Evolutionary conservation across 2,797 vertebrate genomes (phyloP).

Genomic region (Microhierax caerulescens): DNA sequence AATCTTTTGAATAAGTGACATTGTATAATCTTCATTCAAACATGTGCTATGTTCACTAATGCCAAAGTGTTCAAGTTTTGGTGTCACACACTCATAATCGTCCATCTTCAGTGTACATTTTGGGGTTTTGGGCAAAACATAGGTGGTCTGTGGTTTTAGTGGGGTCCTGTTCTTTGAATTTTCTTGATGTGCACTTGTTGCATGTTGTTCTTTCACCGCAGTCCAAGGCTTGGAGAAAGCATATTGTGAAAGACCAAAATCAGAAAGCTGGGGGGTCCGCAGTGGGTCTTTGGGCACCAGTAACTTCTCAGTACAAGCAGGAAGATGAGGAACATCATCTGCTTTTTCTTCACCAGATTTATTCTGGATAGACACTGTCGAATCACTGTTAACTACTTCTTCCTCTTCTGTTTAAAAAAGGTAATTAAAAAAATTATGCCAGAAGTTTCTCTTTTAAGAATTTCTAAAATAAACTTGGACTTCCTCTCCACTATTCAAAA

Average conservation of each 20-base stretch:
- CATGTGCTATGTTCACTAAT: constrained; percentile 85
- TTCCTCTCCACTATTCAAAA: not conserved
- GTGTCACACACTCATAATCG: constrained; percentile 79
- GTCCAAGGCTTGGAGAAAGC: constrained; percentile 73
- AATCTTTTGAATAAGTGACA: constrained; percentile 82
- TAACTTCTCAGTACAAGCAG: not conserved
- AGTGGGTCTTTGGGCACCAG: constrained; percentile 39
- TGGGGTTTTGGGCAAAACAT: constrained; percentile 76
- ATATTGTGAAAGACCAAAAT: constrained; percentile 89
- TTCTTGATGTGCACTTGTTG: not conserved
- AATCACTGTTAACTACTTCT: not conserved
- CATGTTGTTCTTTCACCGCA: not conserved
- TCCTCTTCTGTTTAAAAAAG: constrained; percentile 27
- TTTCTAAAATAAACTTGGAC: not conserved
- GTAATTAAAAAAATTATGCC: not conserved
- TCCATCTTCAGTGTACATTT: constrained; percentile 83
- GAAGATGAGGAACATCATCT: not conserved
- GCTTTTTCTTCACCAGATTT: not conserved
- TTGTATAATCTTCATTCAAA: constrained; percentile 90
- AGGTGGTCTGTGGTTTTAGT: not conserved
- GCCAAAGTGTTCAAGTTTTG: constrained; percentile 85
- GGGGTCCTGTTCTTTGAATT: not conserved
- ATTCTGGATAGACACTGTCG: not conserved
- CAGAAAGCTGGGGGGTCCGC: constrained; percentile 84
- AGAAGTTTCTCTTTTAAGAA: not conserved